Conservation (phyloP, 2,797 vertebrate genomes). For the Sebastes paucispinis region DNA sequence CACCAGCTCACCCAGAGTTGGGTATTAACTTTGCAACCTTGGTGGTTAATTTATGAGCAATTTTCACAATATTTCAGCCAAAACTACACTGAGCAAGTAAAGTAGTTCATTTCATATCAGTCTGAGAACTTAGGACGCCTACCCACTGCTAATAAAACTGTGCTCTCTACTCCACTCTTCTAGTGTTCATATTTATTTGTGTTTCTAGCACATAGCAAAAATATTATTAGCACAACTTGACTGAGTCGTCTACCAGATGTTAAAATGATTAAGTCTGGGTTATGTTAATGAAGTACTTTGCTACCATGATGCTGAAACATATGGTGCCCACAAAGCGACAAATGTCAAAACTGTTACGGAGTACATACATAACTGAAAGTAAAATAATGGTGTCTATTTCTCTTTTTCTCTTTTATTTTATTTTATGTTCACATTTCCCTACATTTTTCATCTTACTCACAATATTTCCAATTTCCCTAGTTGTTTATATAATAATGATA, state of each 20-base stretch:
- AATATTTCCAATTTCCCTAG: background rate
- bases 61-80: constrained; percentile 31
- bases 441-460: background rate
- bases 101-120: constrained; percentile 6
- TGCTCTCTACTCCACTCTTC: background rate
- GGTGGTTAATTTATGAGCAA: constrained; percentile 26
- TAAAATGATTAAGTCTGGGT: background rate
- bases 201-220: background rate
- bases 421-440: background rate
- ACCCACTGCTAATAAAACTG: constrained; percentile 23
- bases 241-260: background rate
- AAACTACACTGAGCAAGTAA: background rate
- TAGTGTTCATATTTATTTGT: background rate
- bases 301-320: background rate
- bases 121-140: background rate
- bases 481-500: background rate
- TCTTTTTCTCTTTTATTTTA: background rate
- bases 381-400: background rate
- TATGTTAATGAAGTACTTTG: constrained; percentile 4
- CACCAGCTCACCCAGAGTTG: background rate
- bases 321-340: background rate
- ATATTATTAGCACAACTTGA: background rate
- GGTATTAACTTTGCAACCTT: constrained; percentile 5
- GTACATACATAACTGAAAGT: background rate
- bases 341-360: background rate